phyloP scores from a whole-genome alignment of 2,888 invertebrate species.

The Athalia circularis region DNA sequence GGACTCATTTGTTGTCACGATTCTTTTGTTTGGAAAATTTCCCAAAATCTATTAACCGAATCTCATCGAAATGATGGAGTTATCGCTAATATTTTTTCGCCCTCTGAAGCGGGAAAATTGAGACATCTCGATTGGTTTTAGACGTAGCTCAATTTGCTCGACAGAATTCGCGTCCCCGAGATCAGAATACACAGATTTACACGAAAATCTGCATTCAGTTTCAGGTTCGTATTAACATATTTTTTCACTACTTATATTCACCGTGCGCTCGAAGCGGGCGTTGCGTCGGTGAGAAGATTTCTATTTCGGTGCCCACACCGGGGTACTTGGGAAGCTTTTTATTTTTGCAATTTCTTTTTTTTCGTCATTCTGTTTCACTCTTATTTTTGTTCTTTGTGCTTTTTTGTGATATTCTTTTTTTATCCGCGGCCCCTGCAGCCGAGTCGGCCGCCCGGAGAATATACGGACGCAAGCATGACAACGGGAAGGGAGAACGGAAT shows the following conservation, averaged over 20 bases:
- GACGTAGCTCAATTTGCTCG: too few relatives aligned
- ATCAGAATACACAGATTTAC: too few relatives aligned
- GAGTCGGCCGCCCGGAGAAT: conserved; percentile 28
- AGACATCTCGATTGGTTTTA: too few relatives aligned
- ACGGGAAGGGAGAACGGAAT: conserved; percentile 15
- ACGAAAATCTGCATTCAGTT: neutral
- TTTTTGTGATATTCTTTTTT: neutral
- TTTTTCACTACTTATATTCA: neutral
- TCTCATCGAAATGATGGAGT: too few relatives aligned
- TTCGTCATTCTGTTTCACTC: neutral
- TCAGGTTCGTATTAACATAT: neutral
- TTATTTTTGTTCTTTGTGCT: neutral
- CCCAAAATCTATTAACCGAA: too few relatives aligned
- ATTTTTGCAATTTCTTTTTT: neutral
- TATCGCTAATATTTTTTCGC: too few relatives aligned
- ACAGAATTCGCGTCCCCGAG: too few relatives aligned
- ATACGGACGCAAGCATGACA: conserved; percentile 22
- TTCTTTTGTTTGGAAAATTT: too few relatives aligned
- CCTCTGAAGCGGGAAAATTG: too few relatives aligned
- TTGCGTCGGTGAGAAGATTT: conserved; percentile 13
- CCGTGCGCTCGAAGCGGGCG: neutral
- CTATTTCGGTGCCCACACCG: neutral
- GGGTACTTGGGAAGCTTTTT: conserved; percentile 7
- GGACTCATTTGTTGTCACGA: too few relatives aligned
- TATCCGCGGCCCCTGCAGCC: neutral